Base-by-base conservation (phyloP, 2,797 vertebrate species). In the Harpagifer antarcticus region DNA sequence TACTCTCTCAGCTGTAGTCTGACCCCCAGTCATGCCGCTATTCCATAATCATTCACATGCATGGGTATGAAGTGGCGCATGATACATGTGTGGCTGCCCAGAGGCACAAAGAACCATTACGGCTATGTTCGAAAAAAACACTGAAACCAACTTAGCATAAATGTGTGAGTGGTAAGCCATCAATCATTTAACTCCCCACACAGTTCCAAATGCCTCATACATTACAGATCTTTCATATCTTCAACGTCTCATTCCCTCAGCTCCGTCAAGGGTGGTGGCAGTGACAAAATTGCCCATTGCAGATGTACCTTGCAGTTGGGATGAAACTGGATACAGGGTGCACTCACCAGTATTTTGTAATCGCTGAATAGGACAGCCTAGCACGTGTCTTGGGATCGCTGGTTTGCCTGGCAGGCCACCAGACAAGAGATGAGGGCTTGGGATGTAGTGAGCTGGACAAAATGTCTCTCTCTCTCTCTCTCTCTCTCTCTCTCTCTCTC, bases 121-220 rank as follows among this genome's bases (percentile, higher is more conserved):
- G 64, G 83, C 40, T 70, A 81, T 77, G 62, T 75, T 80, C 11
- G 79, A 79, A 9, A 58, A 81, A 84, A 84, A 84, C 85, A 82
- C 56, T 40, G 56, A 81, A 90, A 84, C 76, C 37, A 75, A 75
- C 86, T 74, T 84, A 85, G 74, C 80, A 87, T 91, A 86, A 91
- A 87, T 73, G 74, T 83, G 82, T 64, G 65, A 76, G 61, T 62
- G 71, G 78, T 69, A 64, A 77, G 55, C 78, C 84, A 93, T 93
- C 85, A 87, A 91, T 93, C 91, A 82, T 93, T 87, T 78, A 88
- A 72, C 74, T 85, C 74, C 70, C 74, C 37, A 62, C 83, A 74
- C 77, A 69, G 55, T 72, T 82, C 42, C 50, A 73, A 42, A 73
- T 76, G 81, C 73, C 79, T 90, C 81, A 74, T 64, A 80, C 53